These are phyloP conservation scores for Mnemiopsis leidyi DNA, from an alignment of 37 sponge, comb jelly and placozoan species.

Conservation along the genomic window DNA sequence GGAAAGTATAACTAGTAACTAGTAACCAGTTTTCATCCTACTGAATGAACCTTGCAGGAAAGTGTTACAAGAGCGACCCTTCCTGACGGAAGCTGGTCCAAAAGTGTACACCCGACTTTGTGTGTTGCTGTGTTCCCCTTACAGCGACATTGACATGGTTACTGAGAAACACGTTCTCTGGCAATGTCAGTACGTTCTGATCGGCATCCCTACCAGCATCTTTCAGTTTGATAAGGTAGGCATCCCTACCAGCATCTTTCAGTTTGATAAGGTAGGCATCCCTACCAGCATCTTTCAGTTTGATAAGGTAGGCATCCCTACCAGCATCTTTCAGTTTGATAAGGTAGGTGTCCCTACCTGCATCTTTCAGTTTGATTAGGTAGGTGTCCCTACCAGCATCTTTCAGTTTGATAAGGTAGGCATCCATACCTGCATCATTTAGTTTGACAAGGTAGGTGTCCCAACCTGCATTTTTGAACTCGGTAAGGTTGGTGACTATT, in stretches of 20 bases:
- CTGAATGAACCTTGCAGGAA: slow-evolving; percentile 14
- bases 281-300: slow-evolving; percentile 45
- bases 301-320: slow-evolving; percentile 34
- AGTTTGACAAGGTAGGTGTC: too few relatives aligned
- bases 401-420: too few relatives aligned
- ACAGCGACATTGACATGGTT: slow-evolving; percentile 25
- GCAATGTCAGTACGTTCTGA: slow-evolving; percentile 41
- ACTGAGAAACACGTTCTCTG: slow-evolving; percentile 23
- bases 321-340: slow-evolving; percentile 34
- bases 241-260: slow-evolving; percentile 50
- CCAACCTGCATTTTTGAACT: too few relatives aligned
- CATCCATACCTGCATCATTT: too few relatives aligned
- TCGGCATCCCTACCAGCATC: slow-evolving; percentile 48
- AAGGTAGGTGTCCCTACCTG: too few relatives aligned
- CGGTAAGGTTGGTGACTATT: too few relatives aligned
- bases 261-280: neutral
- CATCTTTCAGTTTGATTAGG: too few relatives aligned
- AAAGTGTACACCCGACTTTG: slow-evolving; percentile 37
- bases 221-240: slow-evolving; percentile 28
- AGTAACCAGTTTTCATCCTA: too few relatives aligned
- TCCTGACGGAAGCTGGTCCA: slow-evolving; percentile 24
- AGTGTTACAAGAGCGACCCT: slow-evolving; percentile 26
- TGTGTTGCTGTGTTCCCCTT: slow-evolving; percentile 40
- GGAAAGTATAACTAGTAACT: too few relatives aligned
- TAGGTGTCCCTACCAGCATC: too few relatives aligned